Percentiles rank a stretch among this genome's conserved stretches.
Evolutionary conservation across 2,113 vertebrate species (phyloP).

Genomic region (Hydrochoerus hydrochaeris): DNA sequence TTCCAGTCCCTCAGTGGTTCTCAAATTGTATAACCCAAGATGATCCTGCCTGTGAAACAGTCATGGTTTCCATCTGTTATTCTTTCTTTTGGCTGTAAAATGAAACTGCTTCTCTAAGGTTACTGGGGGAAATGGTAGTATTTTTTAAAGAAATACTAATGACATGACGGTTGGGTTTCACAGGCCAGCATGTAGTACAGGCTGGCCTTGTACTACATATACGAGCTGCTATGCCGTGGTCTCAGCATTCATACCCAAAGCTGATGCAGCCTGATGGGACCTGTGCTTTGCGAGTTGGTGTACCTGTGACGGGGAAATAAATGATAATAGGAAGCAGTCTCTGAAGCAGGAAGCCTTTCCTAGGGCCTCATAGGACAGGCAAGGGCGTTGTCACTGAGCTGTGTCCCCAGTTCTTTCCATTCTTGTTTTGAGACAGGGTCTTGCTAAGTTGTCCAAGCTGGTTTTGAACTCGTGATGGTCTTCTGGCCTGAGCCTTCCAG

Average conservation of each 20-base stretch:
- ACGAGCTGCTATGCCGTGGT: not conserved
- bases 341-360: not conserved
- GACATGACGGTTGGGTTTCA: not conserved
- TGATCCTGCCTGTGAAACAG: not conserved
- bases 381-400: not conserved
- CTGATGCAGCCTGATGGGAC: not conserved
- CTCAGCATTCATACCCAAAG: not conserved
- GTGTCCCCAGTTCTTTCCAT: not conserved
- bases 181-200: not conserved
- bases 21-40: not conserved
- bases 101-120: not conserved
- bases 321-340: not conserved
- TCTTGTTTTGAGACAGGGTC: not conserved
- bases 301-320: conserved; percentile 14
- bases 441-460: not conserved
- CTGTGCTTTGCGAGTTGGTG: not conserved
- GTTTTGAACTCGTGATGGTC: not conserved
- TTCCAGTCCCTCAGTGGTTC: not conserved
- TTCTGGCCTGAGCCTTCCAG: not conserved
- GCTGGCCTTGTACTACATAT: too few species aligned
- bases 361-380: not conserved
- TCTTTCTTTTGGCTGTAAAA: not conserved
- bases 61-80: not conserved
- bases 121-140: conserved; percentile 1
- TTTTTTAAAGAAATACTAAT: conserved; percentile 3